These are phyloP conservation scores for Alosa sapidissima DNA, from an alignment of 2,797 vertebrate species.

Conservation along the genomic window DNA sequence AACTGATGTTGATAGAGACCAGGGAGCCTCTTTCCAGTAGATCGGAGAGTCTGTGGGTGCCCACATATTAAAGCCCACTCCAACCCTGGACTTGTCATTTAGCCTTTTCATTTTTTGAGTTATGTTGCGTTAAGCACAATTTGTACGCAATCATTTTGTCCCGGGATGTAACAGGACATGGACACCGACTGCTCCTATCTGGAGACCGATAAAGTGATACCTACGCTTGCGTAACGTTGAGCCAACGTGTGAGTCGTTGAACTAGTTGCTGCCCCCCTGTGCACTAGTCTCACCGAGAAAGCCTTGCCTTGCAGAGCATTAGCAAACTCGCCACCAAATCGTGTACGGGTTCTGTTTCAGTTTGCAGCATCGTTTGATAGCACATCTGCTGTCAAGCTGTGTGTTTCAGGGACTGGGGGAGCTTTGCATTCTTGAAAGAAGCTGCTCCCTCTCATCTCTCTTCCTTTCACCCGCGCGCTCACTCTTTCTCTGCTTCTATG, in stretches of 20 bases:
- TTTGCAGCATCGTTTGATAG: slow-evolving; percentile 16
- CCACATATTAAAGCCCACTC: neutral
- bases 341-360: neutral
- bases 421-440: slow-evolving; percentile 24
- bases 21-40: neutral
- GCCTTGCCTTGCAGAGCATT: neutral
- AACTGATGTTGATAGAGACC: neutral
- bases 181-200: neutral
- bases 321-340: neutral
- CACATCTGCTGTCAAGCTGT: slow-evolving; percentile 58
- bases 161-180: neutral
- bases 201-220: slow-evolving; percentile 3
- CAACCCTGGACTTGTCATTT: neutral
- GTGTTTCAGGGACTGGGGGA: slow-evolving; percentile 10
- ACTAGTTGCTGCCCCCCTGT: slow-evolving; percentile 3
- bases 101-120: neutral
- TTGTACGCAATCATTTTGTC: neutral
- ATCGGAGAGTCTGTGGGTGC: neutral
- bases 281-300: neutral
- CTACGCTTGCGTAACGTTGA: neutral
- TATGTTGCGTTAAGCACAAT: neutral
- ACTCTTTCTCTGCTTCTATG: neutral
- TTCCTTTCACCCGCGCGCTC: neutral
- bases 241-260: neutral
- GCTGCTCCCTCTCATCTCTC: neutral